These are phyloP conservation scores for Pterois miles DNA, from an alignment of 2,797 vertebrate genomes.

Conservation along the genomic window DNA sequence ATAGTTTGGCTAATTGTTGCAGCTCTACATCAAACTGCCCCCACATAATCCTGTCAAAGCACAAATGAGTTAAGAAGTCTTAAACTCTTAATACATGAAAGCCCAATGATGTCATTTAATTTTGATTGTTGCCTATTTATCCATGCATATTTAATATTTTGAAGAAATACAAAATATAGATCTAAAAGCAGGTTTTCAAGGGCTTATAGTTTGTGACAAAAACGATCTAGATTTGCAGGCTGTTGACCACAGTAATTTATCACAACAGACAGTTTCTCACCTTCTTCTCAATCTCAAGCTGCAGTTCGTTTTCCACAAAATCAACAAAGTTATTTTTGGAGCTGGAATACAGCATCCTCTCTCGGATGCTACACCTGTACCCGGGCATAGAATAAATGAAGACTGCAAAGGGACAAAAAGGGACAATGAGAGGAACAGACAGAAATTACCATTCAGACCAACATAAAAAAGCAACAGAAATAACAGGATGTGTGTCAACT, in stretches of 20 bases:
- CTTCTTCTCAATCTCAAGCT: slow-evolving; percentile 93
- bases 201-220: not conserved
- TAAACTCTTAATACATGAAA: not conserved
- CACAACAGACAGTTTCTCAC: slow-evolving; percentile 67
- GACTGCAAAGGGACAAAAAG: slow-evolving; percentile 78
- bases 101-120: not conserved
- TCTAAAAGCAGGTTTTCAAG: not conserved
- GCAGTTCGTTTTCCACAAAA: slow-evolving; percentile 88
- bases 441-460: not conserved
- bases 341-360: slow-evolving; percentile 98
- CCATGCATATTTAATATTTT: not conserved
- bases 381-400: slow-evolving; percentile 99
- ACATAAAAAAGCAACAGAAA: not conserved
- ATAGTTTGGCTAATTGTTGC: not conserved
- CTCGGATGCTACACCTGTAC: slow-evolving; percentile 94
- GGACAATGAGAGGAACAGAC: not conserved
- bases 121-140: not conserved
- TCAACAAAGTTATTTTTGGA: slow-evolving; percentile 94
- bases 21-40: not conserved
- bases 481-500: not conserved
- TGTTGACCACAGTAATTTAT: not conserved
- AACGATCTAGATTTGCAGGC: not conserved
- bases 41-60: not conserved
- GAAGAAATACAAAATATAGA: not conserved
- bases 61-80: not conserved